Base-by-base conservation (phyloP, 2,113 vertebrate genomes). In the Dasypus novemcinctus region DNA sequence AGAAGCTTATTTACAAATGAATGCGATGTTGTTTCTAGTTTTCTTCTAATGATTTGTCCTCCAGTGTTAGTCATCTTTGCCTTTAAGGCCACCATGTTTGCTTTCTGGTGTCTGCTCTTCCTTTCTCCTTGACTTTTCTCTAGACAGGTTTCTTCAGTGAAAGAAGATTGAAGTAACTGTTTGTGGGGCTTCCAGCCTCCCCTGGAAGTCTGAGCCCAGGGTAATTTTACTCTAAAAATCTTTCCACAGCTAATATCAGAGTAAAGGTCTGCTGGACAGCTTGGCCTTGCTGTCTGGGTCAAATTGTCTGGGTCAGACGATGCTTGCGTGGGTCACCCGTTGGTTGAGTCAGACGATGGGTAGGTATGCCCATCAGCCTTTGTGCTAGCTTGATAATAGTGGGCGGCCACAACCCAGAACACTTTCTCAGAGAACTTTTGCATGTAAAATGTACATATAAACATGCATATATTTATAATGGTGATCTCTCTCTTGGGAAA, bases 31-130 rank as follows among this genome's bases (percentile, higher is more conserved):
- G 7, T 33, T 78, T 80, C 41, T 74, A 15, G 33, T 21, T 52
- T 52, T 66, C 54, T 75, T 80, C 21, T 23, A 8, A 20, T 79
- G 20, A 4, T 52, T 41, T 49, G 66, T 5, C 29, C 18, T 72
- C 36, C 14, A 0, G 3, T 43, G 12, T 54, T 52, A 14, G 11
- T 43, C 33, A 4, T 4, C 3, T 61, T 27, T n/a, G 57, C 23
- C 43, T 27, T 75, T 3, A 2, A 1, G 27, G 31, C 46, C 7
- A 3, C 5, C 2, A 4, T 31, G 49, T 87, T 38, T 0, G 43
- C 23, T 38, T 18, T 82, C 49, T 61, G 7, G 5, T 7, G 25
- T 63, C 64, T 38, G 10, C 20, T 43, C 13, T 14, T 20, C 2
- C 33, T 25, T 9, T 46, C 38, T 36, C 21, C 9, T 13, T 0